Conservation (phyloP, 2,797 vertebrate species). For the Spheniscus humboldti region DNA sequence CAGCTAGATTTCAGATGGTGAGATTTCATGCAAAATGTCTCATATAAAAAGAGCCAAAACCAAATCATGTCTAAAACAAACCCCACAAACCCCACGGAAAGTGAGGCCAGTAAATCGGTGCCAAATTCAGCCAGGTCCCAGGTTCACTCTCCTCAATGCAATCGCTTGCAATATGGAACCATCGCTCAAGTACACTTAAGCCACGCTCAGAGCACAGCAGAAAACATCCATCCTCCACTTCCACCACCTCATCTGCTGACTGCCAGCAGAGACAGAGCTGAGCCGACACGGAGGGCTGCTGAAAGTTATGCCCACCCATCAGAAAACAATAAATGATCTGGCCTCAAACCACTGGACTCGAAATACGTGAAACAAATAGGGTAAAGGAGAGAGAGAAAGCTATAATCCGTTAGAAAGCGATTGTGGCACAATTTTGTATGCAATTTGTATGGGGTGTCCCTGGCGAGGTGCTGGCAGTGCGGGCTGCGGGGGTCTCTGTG, state of each 20-base stretch:
- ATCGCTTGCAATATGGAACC: neutral
- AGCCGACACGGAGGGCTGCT: accelerated
- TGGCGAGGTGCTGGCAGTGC: accelerated
- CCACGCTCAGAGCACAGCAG: neutral
- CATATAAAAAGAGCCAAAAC: neutral
- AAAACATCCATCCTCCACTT: neutral
- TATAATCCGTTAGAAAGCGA: neutral
- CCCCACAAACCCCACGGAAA: neutral
- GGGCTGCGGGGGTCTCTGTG: too few relatives aligned
- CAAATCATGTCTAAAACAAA: neutral
- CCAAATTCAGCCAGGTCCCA: neutral
- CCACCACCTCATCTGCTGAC: neutral
- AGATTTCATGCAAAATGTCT: neutral
- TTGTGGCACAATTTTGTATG: accelerated
- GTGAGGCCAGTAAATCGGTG: neutral
- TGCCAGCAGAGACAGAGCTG: neutral
- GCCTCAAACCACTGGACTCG: neutral
- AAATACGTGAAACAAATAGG: neutral
- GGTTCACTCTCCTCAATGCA: neutral
- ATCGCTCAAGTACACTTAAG: neutral
- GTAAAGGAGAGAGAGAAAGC: neutral
- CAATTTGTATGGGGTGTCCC: accelerated
- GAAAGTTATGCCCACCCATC: too few relatives aligned
- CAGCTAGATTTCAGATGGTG: neutral
- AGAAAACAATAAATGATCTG: neutral